Percentiles rank a stretch among this genome's conserved stretches.
Evolutionary conservation across 2,797 vertebrate genomes (phyloP).

Genomic region (Lerista edwardsae): DNA sequence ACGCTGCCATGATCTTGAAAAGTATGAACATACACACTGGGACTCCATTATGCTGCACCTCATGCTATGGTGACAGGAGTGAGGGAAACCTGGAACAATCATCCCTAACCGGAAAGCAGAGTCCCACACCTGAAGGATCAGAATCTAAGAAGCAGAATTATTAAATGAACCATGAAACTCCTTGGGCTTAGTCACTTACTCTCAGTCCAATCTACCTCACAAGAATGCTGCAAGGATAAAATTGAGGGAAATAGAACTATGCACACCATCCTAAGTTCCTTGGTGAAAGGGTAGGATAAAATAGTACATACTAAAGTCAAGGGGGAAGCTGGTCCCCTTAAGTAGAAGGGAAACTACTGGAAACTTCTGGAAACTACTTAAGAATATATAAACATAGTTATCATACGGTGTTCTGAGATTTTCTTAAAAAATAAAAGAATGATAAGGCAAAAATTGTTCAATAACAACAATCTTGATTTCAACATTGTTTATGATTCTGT

Average conservation of each 20-base stretch:
- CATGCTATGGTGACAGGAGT: background rate
- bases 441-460: no score
- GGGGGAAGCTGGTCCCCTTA: background rate
- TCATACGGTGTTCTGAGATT: background rate
- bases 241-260: fast-evolving
- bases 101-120: background rate
- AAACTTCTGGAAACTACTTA: no score
- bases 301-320: no score
- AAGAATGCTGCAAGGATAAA: background rate
- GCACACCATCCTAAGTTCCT: no score
- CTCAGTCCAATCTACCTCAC: no score
- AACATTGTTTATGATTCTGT: no score
- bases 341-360: no score
- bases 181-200: no score
- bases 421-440: no score
- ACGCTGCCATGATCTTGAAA: no score
- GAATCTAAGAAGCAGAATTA: background rate
- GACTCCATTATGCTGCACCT: background rate
- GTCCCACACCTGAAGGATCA: background rate
- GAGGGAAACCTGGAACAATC: background rate
- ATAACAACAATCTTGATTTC: no score
- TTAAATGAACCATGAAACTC: background rate
- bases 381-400: no score
- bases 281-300: background rate
- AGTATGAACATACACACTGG: background rate